A percentile compares a stretch with the other conserved stretches of the same genome.
These are phyloP conservation scores for Hypselothyrea guttata DNA, from an alignment of 2,888 invertebrate species.

Conservation along the genomic window DNA sequence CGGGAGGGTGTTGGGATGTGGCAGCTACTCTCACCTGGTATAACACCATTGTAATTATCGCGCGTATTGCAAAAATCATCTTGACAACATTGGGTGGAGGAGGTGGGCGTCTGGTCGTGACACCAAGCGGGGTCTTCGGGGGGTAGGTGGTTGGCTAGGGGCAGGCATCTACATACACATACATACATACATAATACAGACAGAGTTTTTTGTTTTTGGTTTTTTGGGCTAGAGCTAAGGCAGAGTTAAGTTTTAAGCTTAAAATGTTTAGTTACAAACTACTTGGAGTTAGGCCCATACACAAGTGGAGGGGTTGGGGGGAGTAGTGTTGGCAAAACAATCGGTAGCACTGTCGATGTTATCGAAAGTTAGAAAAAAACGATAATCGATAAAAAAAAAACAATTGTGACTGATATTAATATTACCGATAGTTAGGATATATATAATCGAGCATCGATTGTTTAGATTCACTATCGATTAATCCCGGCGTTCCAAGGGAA, in stretches of 20 bases:
- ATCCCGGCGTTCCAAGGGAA: no score
- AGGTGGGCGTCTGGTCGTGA: conserved; percentile 81
- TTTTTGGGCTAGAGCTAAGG: conserved; percentile 13
- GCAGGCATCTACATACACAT: conserved; percentile 85
- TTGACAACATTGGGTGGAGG: conserved; percentile 85
- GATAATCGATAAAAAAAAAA: no score
- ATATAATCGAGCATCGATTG: no score
- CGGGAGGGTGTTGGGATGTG: conserved; percentile 10
- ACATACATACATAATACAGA: conserved; percentile 43
- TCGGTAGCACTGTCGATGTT: no score
- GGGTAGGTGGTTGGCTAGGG: conserved; percentile 84
- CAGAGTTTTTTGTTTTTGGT: conserved; percentile 37
- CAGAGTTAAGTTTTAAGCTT: conserved; percentile 28
- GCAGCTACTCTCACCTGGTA: conserved; percentile 81
- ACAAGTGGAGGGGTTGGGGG: not conserved
- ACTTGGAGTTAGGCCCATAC: conserved; percentile 31
- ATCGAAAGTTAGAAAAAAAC: no score
- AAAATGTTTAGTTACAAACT: conserved; percentile 48
- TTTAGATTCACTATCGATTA: no score
- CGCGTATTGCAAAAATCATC: conserved; percentile 88
- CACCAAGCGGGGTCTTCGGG: conserved; percentile 86
- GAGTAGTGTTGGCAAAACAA: no score
- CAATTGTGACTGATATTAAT: no score
- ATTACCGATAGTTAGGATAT: no score
- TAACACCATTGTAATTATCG: conserved; percentile 74